Evolutionary conservation across 2,113 vertebrate genomes (phyloP).

Genomic region (Canis aureus): DNA sequence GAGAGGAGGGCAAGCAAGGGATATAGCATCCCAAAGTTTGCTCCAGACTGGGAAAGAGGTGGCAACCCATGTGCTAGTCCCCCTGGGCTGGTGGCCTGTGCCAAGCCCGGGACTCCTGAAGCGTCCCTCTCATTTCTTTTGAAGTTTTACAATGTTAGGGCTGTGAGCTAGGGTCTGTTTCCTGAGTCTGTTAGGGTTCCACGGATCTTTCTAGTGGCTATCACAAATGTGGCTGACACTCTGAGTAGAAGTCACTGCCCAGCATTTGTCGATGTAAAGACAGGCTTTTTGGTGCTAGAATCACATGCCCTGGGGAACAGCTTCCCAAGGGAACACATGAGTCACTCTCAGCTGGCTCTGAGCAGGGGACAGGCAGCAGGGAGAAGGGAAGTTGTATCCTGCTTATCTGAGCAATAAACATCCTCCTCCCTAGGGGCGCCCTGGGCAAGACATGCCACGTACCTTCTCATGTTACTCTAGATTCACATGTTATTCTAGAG

Average conservation of each 20-base stretch:
- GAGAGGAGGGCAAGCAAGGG: not conserved
- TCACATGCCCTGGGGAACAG: not conserved
- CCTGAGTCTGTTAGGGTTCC: not conserved
- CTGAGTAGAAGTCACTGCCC: not conserved
- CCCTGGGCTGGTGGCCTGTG: not conserved
- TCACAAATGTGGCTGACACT: rapidly evolving
- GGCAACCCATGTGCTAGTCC: rapidly evolving
- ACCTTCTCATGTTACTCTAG: not conserved
- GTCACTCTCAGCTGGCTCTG: not conserved
- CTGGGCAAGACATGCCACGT: rapidly evolving
- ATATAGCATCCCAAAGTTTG: not conserved
- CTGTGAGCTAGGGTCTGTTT: not conserved
- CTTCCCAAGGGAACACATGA: not conserved
- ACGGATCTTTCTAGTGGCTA: not conserved
- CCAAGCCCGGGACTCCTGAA: not conserved
- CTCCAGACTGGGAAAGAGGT: rapidly evolving
- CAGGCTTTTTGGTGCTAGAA: not conserved
- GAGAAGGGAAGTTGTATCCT: not conserved
- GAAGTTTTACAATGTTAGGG: not conserved
- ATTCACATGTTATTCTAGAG: not conserved
- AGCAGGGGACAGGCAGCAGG: not conserved
- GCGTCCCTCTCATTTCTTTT: not conserved
- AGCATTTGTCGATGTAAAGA: not conserved
- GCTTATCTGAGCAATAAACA: not conserved
- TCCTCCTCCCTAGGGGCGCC: not conserved